Base-by-base conservation (phyloP, 2,888 invertebrate genomes). In the Epirrhoe alternata region DNA sequence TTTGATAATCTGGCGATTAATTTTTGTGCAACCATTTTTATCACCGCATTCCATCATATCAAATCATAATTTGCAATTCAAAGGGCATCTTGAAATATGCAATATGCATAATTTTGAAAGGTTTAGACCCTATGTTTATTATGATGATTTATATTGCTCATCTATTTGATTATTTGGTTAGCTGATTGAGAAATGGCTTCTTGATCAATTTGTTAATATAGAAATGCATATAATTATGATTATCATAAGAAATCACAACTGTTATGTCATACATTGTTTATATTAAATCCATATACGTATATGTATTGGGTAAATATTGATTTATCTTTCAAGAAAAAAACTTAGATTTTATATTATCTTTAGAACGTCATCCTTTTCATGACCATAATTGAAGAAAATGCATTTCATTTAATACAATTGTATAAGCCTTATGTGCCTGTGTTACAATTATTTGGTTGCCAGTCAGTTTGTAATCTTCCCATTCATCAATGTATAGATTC, bases 141-240 rank as follows among this genome's bases (percentile, higher is more conserved):
- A 68, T 50, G 35, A 64, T 68, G 68, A 68, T 68, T 68, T 61
- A 68, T 68, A 31, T 54, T 24, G 64, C 45, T 52, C 61, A 68
- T 64, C 60, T 68, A 64, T 38, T 45, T 50, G 42, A 57, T 42
- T 61, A 54, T 50, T 53, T 60, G 53, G 64, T 64, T 30, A 61
- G 57, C 49, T 7, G 56, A 61, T 58, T 78, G 74, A 74, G 60
- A 73, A 72, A 73, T 68, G 72, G 61, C 67, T 71, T 74, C 73
- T 75, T 75, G 70, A 77, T 72, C 65, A 70, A 77, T 77, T 74
- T 74, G 70, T 75, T 76, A 77, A 81, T 75, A 70, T 68, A 68
- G 60, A 73, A 71, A 79, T 78, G 78, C 74, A 79, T 74, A 77
- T 64, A 52, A 59, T 61, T 70, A 67, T 56, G 58, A 77, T 64